A percentile compares a stretch with the other conserved stretches of the same genome.
Evolutionary conservation across 2,797 vertebrate genomes (phyloP).

Genomic region (Microchirus variegatus): DNA sequence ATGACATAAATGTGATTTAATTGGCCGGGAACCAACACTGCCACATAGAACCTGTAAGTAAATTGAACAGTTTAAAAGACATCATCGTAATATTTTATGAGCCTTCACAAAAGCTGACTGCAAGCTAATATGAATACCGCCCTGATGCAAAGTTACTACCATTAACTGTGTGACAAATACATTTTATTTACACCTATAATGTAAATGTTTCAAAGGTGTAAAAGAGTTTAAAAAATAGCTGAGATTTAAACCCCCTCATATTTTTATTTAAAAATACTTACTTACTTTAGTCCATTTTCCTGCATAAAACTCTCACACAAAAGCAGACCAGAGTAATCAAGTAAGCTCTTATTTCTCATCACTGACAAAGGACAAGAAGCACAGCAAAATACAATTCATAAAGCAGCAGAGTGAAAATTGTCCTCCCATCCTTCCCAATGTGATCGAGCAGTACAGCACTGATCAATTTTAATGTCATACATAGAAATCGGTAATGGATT

Average conservation of each 20-base stretch:
- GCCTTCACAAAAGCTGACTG: too few relatives aligned
- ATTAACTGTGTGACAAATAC: too few relatives aligned
- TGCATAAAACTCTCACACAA: not conserved
- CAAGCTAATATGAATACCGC: too few relatives aligned
- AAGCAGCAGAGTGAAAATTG: conserved; percentile 12
- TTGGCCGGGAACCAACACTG: too few relatives aligned
- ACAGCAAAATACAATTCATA: conserved; percentile 18
- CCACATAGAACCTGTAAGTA: too few relatives aligned
- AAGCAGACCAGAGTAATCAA: conserved; percentile 5
- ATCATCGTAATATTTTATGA: too few relatives aligned
- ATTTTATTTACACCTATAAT: too few relatives aligned
- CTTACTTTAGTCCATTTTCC: conserved; percentile 22
- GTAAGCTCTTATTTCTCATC: conserved; percentile 10
- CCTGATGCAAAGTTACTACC: too few relatives aligned
- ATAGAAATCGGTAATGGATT: conserved; percentile 38
- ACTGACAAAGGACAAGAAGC: conserved; percentile 10
- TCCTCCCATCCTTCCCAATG: conserved; percentile 13
- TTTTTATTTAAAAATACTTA: conserved; percentile 1
- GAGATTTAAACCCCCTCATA: not conserved
- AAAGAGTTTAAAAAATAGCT: not conserved
- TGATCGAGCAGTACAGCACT: conserved; percentile 5
- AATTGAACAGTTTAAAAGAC: too few relatives aligned
- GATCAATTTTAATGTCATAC: conserved; percentile 37
- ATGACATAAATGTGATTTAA: too few relatives aligned
- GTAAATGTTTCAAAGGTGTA: not conserved